phyloP scores from a whole-genome alignment of 2,113 vertebrate genomes.

The Blennius ocellaris region DNA sequence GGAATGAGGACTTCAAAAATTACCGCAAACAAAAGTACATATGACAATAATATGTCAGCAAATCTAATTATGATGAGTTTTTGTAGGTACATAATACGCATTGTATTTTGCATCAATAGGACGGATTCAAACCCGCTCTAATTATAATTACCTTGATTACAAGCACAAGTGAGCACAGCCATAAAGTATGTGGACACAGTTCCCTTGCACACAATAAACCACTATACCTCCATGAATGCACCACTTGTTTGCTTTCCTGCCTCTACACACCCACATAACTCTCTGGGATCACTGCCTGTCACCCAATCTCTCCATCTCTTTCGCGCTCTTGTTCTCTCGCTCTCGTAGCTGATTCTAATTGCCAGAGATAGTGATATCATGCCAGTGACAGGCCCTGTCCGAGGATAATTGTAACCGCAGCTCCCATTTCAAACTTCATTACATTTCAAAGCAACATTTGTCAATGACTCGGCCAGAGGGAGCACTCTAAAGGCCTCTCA shows the following conservation, averaged over 20 bases:
- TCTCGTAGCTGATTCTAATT: conserved; percentile 72
- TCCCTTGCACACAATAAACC: conserved; percentile 16
- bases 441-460: conserved; percentile 85
- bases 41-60: not conserved
- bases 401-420: conserved; percentile 82
- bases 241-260: conserved; percentile 52
- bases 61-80: not conserved
- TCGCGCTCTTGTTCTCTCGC: conserved; percentile 43
- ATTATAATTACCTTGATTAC: not conserved
- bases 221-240: conserved; percentile 36
- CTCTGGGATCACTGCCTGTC: conserved; percentile 61
- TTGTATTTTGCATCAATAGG: not conserved
- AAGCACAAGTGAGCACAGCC: not conserved
- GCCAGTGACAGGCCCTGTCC: conserved; percentile 77
- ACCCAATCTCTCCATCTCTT: conserved; percentile 65
- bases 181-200: conserved; percentile 3
- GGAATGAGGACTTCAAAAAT: not conserved
- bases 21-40: not conserved
- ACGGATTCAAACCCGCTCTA: not conserved
- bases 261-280: conserved; percentile 46
- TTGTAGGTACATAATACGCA: not conserved
- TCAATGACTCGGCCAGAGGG: conserved; percentile 77
- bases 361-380: conserved; percentile 76
- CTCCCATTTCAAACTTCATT: conserved; percentile 87
- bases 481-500: conserved; percentile 68